phyloP scores from a whole-genome alignment of 2,888 invertebrate species.

The Brenthis hecate region DNA sequence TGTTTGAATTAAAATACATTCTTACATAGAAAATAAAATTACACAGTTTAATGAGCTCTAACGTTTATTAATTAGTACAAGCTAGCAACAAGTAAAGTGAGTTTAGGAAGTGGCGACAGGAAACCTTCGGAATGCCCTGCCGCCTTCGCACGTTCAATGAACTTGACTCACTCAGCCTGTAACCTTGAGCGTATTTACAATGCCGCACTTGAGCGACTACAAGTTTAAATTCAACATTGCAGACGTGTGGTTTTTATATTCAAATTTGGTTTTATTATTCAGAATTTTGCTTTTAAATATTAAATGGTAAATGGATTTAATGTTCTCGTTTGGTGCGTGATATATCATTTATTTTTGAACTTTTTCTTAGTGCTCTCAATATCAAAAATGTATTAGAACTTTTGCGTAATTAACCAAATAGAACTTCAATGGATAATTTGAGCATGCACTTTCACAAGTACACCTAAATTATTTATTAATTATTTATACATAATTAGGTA shows the following conservation, averaged over 20 bases:
- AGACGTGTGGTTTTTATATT: conserved; percentile 17
- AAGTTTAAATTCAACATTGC: conserved; percentile 24
- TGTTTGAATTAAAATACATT: neutral
- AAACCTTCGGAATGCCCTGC: conserved; percentile 71
- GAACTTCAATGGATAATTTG: too few relatives aligned
- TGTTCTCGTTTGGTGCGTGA: too few relatives aligned
- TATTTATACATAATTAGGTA: too few relatives aligned
- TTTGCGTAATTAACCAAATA: too few relatives aligned
- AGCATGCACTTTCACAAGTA: too few relatives aligned
- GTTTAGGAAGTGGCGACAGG: conserved; percentile 77
- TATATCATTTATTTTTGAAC: too few relatives aligned
- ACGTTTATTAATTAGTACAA: conserved; percentile 4
- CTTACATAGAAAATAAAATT: neutral
- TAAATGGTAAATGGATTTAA: too few relatives aligned
- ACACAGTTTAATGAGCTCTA: neutral
- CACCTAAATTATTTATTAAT: too few relatives aligned
- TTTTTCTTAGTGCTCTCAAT: too few relatives aligned
- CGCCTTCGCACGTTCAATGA: conserved; percentile 51
- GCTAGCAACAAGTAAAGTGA: conserved; percentile 50
- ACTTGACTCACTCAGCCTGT: conserved; percentile 37
- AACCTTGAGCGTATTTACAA: conserved; percentile 37
- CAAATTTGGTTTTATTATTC: neutral
- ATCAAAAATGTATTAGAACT: too few relatives aligned
- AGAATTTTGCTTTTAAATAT: too few relatives aligned
- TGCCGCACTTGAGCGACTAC: conserved; percentile 26